A percentile compares a stretch with the other conserved stretches of the same genome.
phyloP scores from a whole-genome alignment of 37 sponge, comb jelly and placozoan genomes.

The Geodia barretti region DNA sequence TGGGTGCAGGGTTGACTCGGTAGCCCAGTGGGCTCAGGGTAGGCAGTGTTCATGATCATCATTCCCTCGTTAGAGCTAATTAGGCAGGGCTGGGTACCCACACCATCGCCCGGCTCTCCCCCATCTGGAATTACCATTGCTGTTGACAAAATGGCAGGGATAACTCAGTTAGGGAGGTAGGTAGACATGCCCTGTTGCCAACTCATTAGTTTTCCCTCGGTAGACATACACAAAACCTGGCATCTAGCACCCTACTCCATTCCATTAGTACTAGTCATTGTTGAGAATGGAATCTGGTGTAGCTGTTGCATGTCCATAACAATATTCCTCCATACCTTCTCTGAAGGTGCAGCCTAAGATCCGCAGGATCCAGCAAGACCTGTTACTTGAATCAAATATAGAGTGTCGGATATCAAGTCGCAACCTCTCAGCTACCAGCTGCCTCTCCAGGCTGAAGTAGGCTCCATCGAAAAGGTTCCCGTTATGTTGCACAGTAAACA shows the following conservation, averaged over 20 bases:
- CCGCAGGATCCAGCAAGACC: conserved; percentile 27
- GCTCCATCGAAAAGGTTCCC: background rate
- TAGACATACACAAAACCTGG: no score
- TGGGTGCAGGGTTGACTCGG: background rate
- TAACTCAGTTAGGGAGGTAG: no score
- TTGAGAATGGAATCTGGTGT: no score
- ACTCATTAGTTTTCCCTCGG: no score
- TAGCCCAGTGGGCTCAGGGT: background rate
- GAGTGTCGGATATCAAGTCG: background rate
- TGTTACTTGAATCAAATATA: background rate
- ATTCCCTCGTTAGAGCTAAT: background rate
- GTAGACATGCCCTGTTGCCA: no score
- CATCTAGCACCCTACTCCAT: no score
- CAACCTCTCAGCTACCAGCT: conserved; percentile 17
- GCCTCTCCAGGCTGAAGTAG: conserved; percentile 32
- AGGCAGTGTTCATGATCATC: background rate
- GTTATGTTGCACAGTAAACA: background rate
- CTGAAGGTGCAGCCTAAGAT: conserved; percentile 17
- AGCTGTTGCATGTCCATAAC: no score
- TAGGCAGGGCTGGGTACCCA: background rate
- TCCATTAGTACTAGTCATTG: no score
- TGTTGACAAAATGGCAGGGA: background rate
- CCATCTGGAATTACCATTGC: background rate
- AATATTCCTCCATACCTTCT: conserved; percentile 20
- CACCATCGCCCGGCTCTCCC: background rate